Conservation (phyloP, 2,797 vertebrate species). For the Gymnoscopelus braueri region DNA sequence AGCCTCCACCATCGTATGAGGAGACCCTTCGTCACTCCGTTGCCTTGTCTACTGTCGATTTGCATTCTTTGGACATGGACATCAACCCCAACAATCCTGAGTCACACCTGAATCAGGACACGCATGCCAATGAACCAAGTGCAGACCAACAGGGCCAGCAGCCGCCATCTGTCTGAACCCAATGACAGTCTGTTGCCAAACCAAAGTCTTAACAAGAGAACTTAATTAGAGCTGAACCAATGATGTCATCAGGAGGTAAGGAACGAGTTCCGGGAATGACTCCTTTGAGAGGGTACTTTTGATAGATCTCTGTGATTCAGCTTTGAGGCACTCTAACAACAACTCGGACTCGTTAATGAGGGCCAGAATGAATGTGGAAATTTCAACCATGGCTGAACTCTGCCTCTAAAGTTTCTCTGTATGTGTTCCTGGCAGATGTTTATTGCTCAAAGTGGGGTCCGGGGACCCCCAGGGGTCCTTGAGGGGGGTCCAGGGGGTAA, state of each 20-base stretch:
- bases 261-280: conserved; percentile 12
- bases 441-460: no score
- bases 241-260: conserved; percentile 4
- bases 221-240: conserved; percentile 4
- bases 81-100: conserved; percentile 19
- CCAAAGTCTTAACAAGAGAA: background rate
- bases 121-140: conserved; percentile 41
- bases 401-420: no score
- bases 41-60: conserved; percentile 41
- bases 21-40: conserved; percentile 69
- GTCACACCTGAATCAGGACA: conserved; percentile 17
- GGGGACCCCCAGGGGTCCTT: no score
- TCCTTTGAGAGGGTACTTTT: conserved; percentile 27
- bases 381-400: background rate
- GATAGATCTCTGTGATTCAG: conserved; percentile 3
- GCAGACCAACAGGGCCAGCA: background rate
- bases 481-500: no score
- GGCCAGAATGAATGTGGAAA: background rate
- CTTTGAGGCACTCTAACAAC: conserved; percentile 21
- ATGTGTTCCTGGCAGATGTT: no score
- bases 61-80: conserved; percentile 31
- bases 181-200: conserved; percentile 14
- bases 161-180: conserved; percentile 2
- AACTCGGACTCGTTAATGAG: conserved; percentile 11
- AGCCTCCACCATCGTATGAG: conserved; percentile 79